Evolutionary conservation across 1,140 invertebrate species (phyloP).

Genomic region (Wiebesia pumilae): DNA sequence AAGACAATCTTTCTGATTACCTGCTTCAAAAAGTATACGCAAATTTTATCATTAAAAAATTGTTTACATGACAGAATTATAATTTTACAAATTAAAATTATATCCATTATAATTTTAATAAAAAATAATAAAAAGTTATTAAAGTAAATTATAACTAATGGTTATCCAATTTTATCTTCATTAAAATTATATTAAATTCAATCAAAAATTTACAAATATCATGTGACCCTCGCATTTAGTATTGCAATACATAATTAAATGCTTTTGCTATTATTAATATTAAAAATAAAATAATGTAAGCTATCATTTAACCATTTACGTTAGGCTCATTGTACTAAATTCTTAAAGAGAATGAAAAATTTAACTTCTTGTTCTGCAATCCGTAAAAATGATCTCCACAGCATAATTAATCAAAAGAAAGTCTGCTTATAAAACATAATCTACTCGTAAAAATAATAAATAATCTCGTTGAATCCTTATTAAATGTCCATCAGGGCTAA

Average conservation of each 20-base stretch:
- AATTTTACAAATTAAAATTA: not conserved
- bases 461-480: conserved; percentile 28
- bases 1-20: conserved; percentile 20
- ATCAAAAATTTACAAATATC: not conserved
- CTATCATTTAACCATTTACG: not conserved
- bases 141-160: not conserved
- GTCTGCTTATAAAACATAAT: not conserved
- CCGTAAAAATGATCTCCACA: not conserved
- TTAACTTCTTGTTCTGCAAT: not conserved
- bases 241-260: not conserved
- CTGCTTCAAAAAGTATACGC: not conserved
- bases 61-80: not conserved
- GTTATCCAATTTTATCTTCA: not conserved
- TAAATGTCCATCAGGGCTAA: conserved; percentile 18
- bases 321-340: not conserved
- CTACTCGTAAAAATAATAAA: conserved; percentile 37
- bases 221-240: too few relatives aligned
- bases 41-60: not conserved
- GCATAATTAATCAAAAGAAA: not conserved
- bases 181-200: not conserved
- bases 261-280: not conserved
- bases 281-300: not conserved
- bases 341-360: not conserved
- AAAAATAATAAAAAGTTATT: not conserved
- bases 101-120: not conserved